Evolutionary conservation across 2,113 vertebrate genomes (phyloP).

Genomic region (Sialia sialis): DNA sequence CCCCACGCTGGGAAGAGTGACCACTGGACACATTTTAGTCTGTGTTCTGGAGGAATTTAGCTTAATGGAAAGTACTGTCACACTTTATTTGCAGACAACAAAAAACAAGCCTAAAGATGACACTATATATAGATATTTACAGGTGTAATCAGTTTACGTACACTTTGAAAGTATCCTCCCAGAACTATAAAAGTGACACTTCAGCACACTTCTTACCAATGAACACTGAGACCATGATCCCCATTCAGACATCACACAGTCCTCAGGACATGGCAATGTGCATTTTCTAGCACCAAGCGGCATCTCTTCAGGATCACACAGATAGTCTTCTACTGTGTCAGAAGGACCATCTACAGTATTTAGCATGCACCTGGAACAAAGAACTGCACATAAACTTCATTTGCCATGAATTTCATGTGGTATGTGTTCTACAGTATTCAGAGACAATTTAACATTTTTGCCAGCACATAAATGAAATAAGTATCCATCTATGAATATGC

Average conservation of each 20-base stretch:
- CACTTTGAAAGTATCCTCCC: background rate
- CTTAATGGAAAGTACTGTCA: background rate
- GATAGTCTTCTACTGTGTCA: slow-evolving; percentile 91
- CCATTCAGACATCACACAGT: slow-evolving; percentile 96
- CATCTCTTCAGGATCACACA: slow-evolving; percentile 98
- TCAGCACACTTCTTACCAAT: slow-evolving; percentile 79
- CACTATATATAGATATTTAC: background rate
- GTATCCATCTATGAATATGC: background rate
- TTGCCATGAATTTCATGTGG: background rate
- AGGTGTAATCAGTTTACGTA: accelerated
- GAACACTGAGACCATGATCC: slow-evolving; percentile 86
- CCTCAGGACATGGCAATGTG: slow-evolving; percentile 90
- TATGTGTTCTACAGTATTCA: background rate
- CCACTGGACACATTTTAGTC: background rate
- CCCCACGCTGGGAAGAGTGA: background rate
- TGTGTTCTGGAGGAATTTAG: background rate
- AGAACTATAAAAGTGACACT: background rate
- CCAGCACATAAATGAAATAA: background rate
- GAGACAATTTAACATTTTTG: background rate
- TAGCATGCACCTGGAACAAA: slow-evolving; percentile 89
- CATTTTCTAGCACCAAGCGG: slow-evolving; percentile 90
- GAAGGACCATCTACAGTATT: slow-evolving; percentile 94
- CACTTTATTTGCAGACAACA: background rate
- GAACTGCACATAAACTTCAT: background rate
- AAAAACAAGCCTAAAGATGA: background rate